Conservation (phyloP, 2,113 vertebrate genomes). For the Eurypyga helias region DNA sequence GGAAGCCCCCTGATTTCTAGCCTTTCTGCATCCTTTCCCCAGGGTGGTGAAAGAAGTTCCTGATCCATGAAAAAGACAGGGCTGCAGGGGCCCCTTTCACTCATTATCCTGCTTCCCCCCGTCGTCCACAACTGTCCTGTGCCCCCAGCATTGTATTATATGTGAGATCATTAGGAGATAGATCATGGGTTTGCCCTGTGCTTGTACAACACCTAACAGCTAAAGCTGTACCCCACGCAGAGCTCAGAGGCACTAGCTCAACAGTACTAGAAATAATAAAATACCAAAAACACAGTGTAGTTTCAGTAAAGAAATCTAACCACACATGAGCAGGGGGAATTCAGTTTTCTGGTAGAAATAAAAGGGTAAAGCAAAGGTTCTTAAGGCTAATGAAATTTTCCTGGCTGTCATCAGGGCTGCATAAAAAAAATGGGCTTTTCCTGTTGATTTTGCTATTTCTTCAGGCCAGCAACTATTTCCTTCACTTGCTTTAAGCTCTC, state of each 20-base stretch:
- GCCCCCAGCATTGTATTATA: background rate
- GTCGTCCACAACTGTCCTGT: background rate
- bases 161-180: background rate
- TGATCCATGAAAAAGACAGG: background rate
- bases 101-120: background rate
- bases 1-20: background rate
- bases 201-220: background rate
- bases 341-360: slow-evolving; percentile 19
- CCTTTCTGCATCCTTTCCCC: background rate
- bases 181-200: background rate
- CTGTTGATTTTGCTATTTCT: slow-evolving; percentile 46
- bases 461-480: slow-evolving; percentile 27
- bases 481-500: slow-evolving; percentile 29
- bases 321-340: background rate
- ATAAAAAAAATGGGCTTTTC: background rate
- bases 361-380: slow-evolving; percentile 26
- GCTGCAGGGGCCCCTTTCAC: background rate
- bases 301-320: slow-evolving; percentile 22
- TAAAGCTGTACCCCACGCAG: background rate
- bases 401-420: slow-evolving; percentile 5
- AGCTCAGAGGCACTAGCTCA: background rate
- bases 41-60: background rate
- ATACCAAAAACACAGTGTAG: background rate
- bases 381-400: slow-evolving; percentile 52
- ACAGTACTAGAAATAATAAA: background rate